Evolutionary conservation across 2,888 invertebrate species (phyloP), one percentile per base, ranked within the genome.

Genomic region (Dione juno): DNA sequence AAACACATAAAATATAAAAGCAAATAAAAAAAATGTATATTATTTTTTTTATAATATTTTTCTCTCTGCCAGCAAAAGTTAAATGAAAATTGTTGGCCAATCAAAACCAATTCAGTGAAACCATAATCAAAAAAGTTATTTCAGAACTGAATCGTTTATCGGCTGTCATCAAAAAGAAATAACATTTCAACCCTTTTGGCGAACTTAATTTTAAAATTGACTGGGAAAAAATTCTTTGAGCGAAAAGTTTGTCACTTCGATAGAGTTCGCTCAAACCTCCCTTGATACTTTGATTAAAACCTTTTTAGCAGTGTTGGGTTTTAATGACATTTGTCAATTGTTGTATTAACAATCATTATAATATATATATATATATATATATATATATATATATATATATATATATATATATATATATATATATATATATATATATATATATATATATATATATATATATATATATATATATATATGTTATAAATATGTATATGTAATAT

Each of bases 81-180:
- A 76, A 78, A 81, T 79, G 80, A 79, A 80, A 81, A 78, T 81
- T 77, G 77, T 75, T 76, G 77, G 78, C 81, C 78, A 86, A 86
- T 87, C 85, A 87, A 84, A 81, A 80, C 81, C 83, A 81, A 85
- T 84, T 80, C 77, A 71, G 74, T 70, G 79, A 81, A 80, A 77
- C 77, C 81, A 77, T 84, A 85, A 86, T 85, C 83, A 83, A 79
- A 84, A 87, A 83, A 83, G 84, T 85, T 87, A 74, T 82, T 81
- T 81, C 76, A 80, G 78, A 81, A 80, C 81, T 78, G 84, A 88
- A 88, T 87, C 90, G 88, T 89, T 90, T 88, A 92, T 92, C 88
- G 90, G 85, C 84, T 89, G 89, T 89, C 90, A 89, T 92, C 88
- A 89, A 90, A 90, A 89, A 88, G 87, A 84, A 89, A 90, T 89